A percentile compares a stretch with the other conserved stretches of the same genome.
These are phyloP conservation scores for Epinephelus lanceolatus DNA, from an alignment of 2,113 vertebrate genomes.

Conservation along the genomic window DNA sequence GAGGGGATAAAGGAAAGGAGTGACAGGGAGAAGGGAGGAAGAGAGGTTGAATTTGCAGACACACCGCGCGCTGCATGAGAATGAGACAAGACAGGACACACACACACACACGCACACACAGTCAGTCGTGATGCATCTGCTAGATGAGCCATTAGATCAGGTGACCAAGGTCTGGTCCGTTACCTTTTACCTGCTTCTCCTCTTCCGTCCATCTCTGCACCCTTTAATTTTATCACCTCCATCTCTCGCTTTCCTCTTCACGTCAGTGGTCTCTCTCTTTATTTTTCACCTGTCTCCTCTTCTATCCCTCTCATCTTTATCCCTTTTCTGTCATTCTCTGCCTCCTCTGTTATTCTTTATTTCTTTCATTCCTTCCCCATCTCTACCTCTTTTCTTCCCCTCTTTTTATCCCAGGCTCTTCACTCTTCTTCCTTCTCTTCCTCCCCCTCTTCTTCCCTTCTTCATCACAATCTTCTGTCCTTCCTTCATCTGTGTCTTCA, in stretches of 20 bases:
- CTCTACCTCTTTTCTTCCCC: neutral
- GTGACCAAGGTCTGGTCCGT: slow-evolving; percentile 50
- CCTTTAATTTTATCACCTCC: slow-evolving; percentile 18
- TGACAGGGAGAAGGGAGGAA: slow-evolving; percentile 4
- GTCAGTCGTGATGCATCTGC: slow-evolving; percentile 56
- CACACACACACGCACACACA: slow-evolving; percentile 47
- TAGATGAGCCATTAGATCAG: slow-evolving; percentile 62
- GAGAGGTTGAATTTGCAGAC: slow-evolving; percentile 39
- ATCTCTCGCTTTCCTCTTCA: neutral
- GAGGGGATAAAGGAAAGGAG: neutral
- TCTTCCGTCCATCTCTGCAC: slow-evolving; percentile 31
- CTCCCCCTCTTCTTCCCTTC: neutral
- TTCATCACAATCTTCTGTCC: neutral
- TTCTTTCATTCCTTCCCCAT: neutral
- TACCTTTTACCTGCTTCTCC: slow-evolving; percentile 57
- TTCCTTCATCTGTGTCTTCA: slow-evolving; percentile 20
- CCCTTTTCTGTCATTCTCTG: neutral
- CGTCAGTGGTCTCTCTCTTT: neutral
- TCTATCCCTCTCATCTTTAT: neutral
- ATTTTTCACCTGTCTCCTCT: neutral
- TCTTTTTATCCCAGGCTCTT: neutral
- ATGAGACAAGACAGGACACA: slow-evolving; percentile 51
- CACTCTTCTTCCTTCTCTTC: neutral
- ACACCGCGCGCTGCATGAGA: slow-evolving; percentile 45
- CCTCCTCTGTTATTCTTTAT: neutral